Evolutionary conservation across 2,113 vertebrate species (phyloP), one percentile per base, ranked within the genome.

Genomic region (Falcunculus frontatus): DNA sequence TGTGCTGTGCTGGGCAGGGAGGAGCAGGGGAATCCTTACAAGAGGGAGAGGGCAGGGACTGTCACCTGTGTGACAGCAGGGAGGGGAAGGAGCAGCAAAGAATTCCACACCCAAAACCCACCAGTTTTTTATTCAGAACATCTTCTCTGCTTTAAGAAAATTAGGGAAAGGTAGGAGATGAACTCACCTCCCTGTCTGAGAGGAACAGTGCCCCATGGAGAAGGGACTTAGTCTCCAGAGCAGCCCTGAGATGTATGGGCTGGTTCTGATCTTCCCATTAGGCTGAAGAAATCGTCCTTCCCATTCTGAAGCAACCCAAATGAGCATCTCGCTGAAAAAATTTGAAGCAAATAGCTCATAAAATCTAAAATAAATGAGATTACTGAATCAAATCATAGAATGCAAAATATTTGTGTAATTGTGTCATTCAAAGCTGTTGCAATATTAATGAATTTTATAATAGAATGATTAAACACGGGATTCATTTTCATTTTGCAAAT

Each of bases 321-420:
- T 50, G 82, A 93, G 65, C 85, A 75, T 90, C 69, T 95, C 76
- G 56, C 64, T 81, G 64, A 97, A 70, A 68, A 74, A 87, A 87
- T 89, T 89, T 70, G 87, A 90, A 95, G 72, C 60, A 89, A 96
- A 77, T 63, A 75, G 89, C 93, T 95, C 95, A 96, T 96, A 96
- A 96, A 94, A 95, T 91, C 39, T 42, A 87, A 90, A 96, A 91
- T 81, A 97, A 96, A 91, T 93, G 65, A 78, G 56, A 86, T 92
- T 95, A 67, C 47, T 70, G 93, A 95, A 87, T 79, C 56, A 90
- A 94, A 88, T 94, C 49, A 84, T 32, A 79, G 63, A 75, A 78
- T 92, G 76, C 83, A 84, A 95, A 96, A 94, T 90, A 95, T 97
- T 97, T 97, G 89, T 95, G 91, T 96, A 97, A 97, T 95, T 96